phyloP scores from a whole-genome alignment of 2,888 invertebrate genomes.

The Quadroppia sp. region DNA sequence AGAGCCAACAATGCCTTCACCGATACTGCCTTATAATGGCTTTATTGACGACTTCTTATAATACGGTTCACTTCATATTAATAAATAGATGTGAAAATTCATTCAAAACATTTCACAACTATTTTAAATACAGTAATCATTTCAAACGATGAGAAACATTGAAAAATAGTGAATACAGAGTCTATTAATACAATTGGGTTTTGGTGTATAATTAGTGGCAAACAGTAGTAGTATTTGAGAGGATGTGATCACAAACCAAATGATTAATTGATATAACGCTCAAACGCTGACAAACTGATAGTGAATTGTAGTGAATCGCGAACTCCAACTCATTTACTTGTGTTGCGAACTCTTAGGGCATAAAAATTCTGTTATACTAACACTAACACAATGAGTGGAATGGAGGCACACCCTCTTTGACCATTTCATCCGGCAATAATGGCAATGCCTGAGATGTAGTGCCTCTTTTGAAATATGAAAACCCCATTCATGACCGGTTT shows the following conservation, averaged over 20 bases:
- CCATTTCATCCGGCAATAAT: conserved; percentile 27
- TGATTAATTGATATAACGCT: conserved; percentile 4
- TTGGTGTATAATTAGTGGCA: too few species aligned
- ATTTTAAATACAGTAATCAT: too few species aligned
- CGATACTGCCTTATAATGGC: too few species aligned
- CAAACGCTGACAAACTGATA: conserved; percentile 19
- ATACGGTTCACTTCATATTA: too few species aligned
- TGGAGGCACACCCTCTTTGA: conserved; percentile 30
- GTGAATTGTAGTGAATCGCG: conserved; percentile 6
- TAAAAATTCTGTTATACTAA: conserved; percentile 10
- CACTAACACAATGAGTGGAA: conserved; percentile 23
- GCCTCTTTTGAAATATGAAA: conserved; percentile 29
- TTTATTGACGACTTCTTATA: too few species aligned
- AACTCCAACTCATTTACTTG: conserved; percentile 22
- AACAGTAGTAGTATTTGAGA: neutral
- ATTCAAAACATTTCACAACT: too few species aligned
- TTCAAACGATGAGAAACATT: too few species aligned
- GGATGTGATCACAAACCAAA: neutral
- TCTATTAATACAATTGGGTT: too few species aligned
- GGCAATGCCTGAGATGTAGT: conserved; percentile 18
- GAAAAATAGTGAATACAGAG: too few species aligned
- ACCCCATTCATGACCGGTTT: conserved; percentile 30
- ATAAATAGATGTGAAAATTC: too few species aligned
- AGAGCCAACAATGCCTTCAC: neutral
- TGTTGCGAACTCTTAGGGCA: neutral